Base-by-base conservation (phyloP, 2,888 invertebrate species). In the Acronicta alni region DNA sequence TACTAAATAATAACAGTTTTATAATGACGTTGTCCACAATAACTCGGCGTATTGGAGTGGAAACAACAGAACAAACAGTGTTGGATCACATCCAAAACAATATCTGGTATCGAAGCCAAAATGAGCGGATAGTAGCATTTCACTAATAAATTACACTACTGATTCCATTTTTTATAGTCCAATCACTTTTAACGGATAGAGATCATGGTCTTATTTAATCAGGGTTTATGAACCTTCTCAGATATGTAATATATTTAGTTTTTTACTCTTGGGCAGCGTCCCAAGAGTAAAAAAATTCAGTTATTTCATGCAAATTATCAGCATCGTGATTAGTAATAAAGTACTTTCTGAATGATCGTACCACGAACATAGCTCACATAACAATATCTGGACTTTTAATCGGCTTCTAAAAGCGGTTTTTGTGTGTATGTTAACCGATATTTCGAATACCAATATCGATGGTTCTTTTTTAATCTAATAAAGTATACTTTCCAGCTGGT, bases 41-140 rank as follows among this genome's bases (percentile, higher is more conserved):
- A 80, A 66, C 74, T 78, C 65, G 64, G 72, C 73, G 73, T 79
- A 83, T 84, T 75, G 72, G 66, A 80, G 78, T 76, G 79, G 75
- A 80, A 79, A 78, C 72, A 74, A 72, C 68, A 66, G 70, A 80
- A 83, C 76, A 79, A 85, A 85, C 80, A 79, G 77, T 57, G 75
- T 86, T 88, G 88, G 87, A 87, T 65, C 75, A 67, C 46, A 63
- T 86, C 89, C 89, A 89, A 83, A 81, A 81, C 79, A 78, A 72
- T 83, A 82, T 80, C 81, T 80, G 75, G 64, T 74, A 79, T 81
- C 74, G 73, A 74, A 77, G 78, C 83, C 82, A 82, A 81, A 85
- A 87, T 82, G 79, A 84, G 79, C 70, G 64, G 68, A 80, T 80
- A 77, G 78, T 76, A 72, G 67, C 69, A 76, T 78, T 81, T 73